A percentile compares a stretch with the other conserved stretches of the same genome.
Evolutionary conservation across 2,797 vertebrate genomes (phyloP).

Genomic region (Acanthopagrus latus): DNA sequence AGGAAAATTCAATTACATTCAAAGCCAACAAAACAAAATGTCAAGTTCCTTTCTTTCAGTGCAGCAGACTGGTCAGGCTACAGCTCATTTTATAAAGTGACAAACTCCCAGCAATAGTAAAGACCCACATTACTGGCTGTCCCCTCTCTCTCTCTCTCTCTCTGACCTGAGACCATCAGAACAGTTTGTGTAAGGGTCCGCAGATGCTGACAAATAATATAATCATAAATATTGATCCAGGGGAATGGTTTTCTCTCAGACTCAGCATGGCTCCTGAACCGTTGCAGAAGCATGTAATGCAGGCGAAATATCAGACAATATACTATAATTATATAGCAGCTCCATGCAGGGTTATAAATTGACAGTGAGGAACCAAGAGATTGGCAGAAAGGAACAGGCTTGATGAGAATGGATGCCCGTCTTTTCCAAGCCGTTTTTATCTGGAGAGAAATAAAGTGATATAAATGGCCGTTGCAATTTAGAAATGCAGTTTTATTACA

Average conservation of each 20-base stretch:
- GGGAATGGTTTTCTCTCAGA: conserved; percentile 71
- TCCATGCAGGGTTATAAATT: conserved; percentile 66
- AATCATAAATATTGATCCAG: conserved; percentile 80
- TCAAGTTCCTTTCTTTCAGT: neutral
- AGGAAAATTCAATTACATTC: neutral
- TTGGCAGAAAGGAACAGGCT: conserved; percentile 61
- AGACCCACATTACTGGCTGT: conserved; percentile 21
- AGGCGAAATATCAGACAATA: conserved; percentile 75
- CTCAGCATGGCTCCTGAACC: conserved; percentile 68
- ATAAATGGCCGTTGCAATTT: conserved; percentile 41
- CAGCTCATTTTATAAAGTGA: conserved; percentile 27
- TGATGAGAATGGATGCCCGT: conserved; percentile 54
- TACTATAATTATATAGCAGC: conserved; percentile 71
- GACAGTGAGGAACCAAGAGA: conserved; percentile 53
- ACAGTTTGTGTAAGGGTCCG: conserved; percentile 52
- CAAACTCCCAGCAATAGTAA: conserved; percentile 33
- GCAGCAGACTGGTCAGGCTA: conserved; percentile 12
- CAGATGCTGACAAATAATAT: conserved; percentile 73
- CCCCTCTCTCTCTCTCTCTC: neutral
- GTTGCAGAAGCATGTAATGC: conserved; percentile 73
- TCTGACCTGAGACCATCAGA: conserved; percentile 37
- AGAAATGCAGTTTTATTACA: conserved; percentile 22
- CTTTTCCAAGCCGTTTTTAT: conserved; percentile 49
- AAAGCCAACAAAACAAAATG: conserved; percentile 24
- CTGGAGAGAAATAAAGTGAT: conserved; percentile 47